These are phyloP conservation scores for Odontophorus gujanensis DNA, from an alignment of 2,113 vertebrate species.

Conservation along the genomic window DNA sequence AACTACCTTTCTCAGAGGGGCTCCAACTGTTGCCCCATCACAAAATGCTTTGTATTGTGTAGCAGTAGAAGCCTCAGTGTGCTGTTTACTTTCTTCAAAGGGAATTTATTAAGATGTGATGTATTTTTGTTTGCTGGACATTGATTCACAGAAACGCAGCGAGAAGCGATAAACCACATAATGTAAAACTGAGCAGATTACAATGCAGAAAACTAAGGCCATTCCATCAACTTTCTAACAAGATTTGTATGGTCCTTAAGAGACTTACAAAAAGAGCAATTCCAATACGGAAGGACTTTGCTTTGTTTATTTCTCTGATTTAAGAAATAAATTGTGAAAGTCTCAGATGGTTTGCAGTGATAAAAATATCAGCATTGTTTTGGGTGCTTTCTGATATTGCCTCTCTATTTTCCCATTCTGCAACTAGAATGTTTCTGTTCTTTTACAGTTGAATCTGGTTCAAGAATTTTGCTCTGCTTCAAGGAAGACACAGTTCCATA, in stretches of 20 bases:
- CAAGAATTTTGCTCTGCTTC: neutral
- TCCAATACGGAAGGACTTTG: neutral
- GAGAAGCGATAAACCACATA: neutral
- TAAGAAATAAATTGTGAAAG: neutral
- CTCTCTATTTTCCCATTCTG: conserved; percentile 36
- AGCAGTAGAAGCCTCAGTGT: neutral
- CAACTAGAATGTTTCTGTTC: neutral
- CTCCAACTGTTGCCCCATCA: neutral
- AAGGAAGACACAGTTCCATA: neutral
- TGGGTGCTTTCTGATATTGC: conserved; percentile 12
- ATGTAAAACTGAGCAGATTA: conserved; percentile 32
- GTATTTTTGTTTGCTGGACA: neutral
- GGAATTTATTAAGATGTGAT: conserved; percentile 23
- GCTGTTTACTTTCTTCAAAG: conserved; percentile 7
- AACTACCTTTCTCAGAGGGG: neutral
- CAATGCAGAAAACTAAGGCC: neutral
- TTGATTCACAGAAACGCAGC: neutral
- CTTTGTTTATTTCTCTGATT: neutral
- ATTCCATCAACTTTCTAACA: conserved; percentile 48
- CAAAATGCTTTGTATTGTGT: neutral
- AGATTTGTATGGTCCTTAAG: conserved; percentile 6
- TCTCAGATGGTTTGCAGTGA: neutral
- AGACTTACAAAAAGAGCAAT: neutral
- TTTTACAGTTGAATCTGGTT: neutral
- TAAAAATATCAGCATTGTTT: neutral